phyloP scores from a whole-genome alignment of 2,888 invertebrate genomes.

The Ceramica pisi region DNA sequence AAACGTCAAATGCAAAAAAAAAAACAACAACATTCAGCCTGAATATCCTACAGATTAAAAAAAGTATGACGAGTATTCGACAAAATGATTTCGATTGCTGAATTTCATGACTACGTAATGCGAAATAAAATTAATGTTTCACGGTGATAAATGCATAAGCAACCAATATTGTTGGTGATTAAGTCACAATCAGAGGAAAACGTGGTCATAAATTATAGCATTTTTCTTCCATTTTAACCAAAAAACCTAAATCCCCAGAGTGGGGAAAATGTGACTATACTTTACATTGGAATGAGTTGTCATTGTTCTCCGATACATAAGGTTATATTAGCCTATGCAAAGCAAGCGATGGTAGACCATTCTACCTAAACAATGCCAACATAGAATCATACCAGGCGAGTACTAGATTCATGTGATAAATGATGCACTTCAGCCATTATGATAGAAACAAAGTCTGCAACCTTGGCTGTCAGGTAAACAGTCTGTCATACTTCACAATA shows the following conservation, averaged over 20 bases:
- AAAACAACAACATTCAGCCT: neutral
- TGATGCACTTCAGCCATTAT: constrained; percentile 70
- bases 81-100: constrained; percentile 5
- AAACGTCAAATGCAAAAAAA: constrained; percentile 27
- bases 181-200: constrained; percentile 19
- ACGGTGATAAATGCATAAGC: constrained; percentile 1
- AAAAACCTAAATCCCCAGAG: constrained; percentile 16
- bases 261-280: constrained; percentile 2
- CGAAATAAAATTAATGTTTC: constrained; percentile 3
- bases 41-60: constrained; percentile 2
- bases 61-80: neutral
- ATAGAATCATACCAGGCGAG: constrained; percentile 85
- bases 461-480: constrained; percentile 57
- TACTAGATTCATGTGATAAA: constrained; percentile 79
- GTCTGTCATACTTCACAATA: constrained; percentile 44
- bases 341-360: constrained; percentile 80
- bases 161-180: neutral
- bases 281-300: constrained; percentile 24
- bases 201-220: constrained; percentile 18
- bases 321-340: constrained; percentile 72
- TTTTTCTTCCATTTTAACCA: neutral
- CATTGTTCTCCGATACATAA: constrained; percentile 54
- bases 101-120: constrained; percentile 22
- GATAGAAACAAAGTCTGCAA: constrained; percentile 48
- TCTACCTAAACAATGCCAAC: constrained; percentile 76